These are phyloP conservation scores for Nomada flava DNA, from an alignment of 2,888 invertebrate species.

Conservation along the genomic window DNA sequence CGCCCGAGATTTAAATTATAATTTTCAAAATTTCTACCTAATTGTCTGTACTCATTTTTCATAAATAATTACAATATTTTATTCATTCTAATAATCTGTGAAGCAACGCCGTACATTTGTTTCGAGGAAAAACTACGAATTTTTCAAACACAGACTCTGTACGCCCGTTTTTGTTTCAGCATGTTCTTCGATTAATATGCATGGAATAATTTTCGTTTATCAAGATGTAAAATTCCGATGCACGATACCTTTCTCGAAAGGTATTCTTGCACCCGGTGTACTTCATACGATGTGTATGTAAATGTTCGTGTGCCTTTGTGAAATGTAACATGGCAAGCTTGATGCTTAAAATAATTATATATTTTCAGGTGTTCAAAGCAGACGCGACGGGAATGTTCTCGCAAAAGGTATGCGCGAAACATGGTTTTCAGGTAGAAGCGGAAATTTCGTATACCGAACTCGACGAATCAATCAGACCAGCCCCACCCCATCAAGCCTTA, in stretches of 20 bases:
- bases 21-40: constrained; percentile 16
- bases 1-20: constrained; percentile 8
- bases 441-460: constrained; percentile 90
- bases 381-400: constrained; percentile 93
- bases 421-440: constrained; percentile 88
- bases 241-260: constrained; percentile 56
- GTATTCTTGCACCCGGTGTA: constrained; percentile 53
- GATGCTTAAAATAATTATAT: constrained; percentile 5
- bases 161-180: constrained; percentile 78
- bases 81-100: neutral
- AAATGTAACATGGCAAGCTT: neutral
- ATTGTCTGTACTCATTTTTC: neutral
- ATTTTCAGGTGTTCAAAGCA: constrained; percentile 90
- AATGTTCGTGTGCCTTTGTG: constrained; percentile 23
- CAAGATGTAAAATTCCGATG: constrained; percentile 65
- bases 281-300: constrained; percentile 42
- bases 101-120: neutral
- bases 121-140: neutral
- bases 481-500: constrained; percentile 90
- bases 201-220: constrained; percentile 77
- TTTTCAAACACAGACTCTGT: neutral
- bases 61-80: neutral
- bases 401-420: constrained; percentile 89
- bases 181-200: constrained; percentile 78
- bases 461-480: constrained; percentile 88